Base-by-base conservation (phyloP, 2,113 vertebrate genomes). In the Lophius piscatorius region DNA sequence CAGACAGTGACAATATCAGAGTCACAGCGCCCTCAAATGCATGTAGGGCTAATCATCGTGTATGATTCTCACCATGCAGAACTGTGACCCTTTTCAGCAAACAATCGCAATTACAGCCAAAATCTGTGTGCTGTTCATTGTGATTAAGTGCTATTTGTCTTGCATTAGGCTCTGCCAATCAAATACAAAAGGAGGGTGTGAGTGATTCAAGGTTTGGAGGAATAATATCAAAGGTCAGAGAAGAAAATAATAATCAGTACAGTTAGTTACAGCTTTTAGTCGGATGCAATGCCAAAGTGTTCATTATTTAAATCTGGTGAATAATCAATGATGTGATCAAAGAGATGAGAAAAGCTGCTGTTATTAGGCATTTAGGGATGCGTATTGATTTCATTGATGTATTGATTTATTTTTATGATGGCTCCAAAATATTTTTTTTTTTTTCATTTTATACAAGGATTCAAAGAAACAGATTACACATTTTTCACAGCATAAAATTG, bases 81-180 rank as follows among this genome's bases (percentile, higher is more conserved):
- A 57, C 46, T 33, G 17, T 76, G 76, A 76, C 69, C 70, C 74
- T 78, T 81, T 81, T 78, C 74, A 84, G 62, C 64, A 45, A 70
- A 49, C 61, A 71, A 72, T 82, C 28, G 14, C 66, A 74, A 74
- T 80, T 65, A 77, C 38, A 71, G 60, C 64, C 6, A 21, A 71
- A 80, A 76, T 83, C 64, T 68, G 63, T 47, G 41, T 49, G 9
- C n/a, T 9, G 11, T 10, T 67, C 61, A 18, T 50, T 62, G 61
- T 71, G 47, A 81, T 87, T 81, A 83, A 57, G 52, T 40, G 54
- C 55, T 31, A 52, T 80, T 72, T 79, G 16, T 65, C 63, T 39
- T 63, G 47, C 63, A 70, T 76, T 38, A 49, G 38, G 18, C 16
- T 1, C 8, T 6, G 20, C 17, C 63, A 64, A 34, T 59, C 45